These are phyloP conservation scores for Ahaetulla prasina DNA, from an alignment of 2,113 vertebrate species.

Conservation along the genomic window DNA sequence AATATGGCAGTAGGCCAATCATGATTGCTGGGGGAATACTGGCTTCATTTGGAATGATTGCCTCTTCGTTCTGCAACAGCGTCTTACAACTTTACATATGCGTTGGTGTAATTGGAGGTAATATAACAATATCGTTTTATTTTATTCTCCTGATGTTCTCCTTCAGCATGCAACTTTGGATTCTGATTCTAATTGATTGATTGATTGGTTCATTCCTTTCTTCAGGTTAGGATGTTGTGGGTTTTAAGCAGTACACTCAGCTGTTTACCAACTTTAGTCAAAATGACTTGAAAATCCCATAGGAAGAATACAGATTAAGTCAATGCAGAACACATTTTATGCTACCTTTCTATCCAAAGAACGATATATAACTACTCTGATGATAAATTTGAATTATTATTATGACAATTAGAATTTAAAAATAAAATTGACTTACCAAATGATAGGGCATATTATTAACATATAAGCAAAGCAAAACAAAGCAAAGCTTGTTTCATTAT, in stretches of 20 bases:
- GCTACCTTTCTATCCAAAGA: background rate
- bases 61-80: conserved; percentile 83
- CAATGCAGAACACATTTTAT: background rate
- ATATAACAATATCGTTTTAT: conserved; percentile 36
- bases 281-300: background rate
- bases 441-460: background rate
- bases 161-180: conserved; percentile 26
- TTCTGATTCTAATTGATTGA: conserved; percentile 36
- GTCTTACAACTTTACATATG: conserved; percentile 88
- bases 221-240: conserved; percentile 17
- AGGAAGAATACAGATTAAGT: background rate
- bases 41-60: conserved; percentile 83
- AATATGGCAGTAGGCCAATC: conserved; percentile 88
- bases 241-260: background rate
- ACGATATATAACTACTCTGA: background rate
- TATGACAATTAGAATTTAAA: background rate
- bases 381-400: background rate
- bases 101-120: conserved; percentile 88
- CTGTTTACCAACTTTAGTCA: background rate
- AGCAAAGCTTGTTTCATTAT: background rate
- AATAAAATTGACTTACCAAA: background rate
- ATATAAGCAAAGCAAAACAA: background rate
- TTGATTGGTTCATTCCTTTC: conserved; percentile 5
- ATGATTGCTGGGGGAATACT: conserved; percentile 87
- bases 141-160: background rate